Conservation (phyloP, 2,888 invertebrate genomes). For the Latrodectus hesperus region DNA sequence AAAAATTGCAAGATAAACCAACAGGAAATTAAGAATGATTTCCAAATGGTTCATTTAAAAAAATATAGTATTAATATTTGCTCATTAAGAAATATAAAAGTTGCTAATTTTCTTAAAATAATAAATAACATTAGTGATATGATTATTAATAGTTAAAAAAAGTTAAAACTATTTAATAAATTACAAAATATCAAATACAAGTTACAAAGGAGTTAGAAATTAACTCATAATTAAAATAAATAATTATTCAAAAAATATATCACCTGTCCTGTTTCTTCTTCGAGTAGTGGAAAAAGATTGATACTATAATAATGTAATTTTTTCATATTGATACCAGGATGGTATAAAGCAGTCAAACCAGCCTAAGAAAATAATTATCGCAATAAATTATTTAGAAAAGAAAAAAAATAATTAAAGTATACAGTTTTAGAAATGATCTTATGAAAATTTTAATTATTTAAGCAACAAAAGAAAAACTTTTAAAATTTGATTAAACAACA, state of each 20-base stretch:
- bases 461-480: background rate
- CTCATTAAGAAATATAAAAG: too few relatives aligned
- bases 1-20: too few relatives aligned
- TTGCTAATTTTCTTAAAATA: too few relatives aligned
- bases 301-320: constrained; percentile 75
- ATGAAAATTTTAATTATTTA: background rate
- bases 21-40: too few relatives aligned
- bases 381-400: background rate
- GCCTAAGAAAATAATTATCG: constrained; percentile 72
- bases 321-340: constrained; percentile 76
- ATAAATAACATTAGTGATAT: too few relatives aligned
- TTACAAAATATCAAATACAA: too few relatives aligned
- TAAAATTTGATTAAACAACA: background rate
- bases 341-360: constrained; percentile 75
- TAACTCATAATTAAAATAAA: background rate
- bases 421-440: background rate
- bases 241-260: too few relatives aligned
- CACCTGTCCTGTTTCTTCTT: constrained; percentile 76
- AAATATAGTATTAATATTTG: too few relatives aligned
- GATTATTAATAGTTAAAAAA: too few relatives aligned
- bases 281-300: constrained; percentile 75
- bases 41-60: too few relatives aligned
- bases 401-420: background rate
- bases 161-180: too few relatives aligned
- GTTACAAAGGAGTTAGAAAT: background rate